phyloP scores from a whole-genome alignment of 1,140 invertebrate genomes.

The Gonatopus flavifemur region DNA sequence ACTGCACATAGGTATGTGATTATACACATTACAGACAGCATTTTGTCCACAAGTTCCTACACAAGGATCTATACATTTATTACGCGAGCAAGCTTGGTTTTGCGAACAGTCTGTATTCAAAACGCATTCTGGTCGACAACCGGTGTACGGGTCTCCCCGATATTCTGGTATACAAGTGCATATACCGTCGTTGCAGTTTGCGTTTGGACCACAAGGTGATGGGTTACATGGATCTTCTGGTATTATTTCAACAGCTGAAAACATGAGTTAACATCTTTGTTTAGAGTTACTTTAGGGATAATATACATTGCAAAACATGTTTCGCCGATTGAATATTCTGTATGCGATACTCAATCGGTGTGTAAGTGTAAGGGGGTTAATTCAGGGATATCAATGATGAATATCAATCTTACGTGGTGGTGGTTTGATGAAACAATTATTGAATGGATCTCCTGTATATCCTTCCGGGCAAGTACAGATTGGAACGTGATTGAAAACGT shows the following conservation, averaged over 20 bases:
- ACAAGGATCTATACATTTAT: slow-evolving; percentile 74
- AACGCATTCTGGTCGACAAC: slow-evolving; percentile 71
- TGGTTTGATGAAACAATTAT: slow-evolving; percentile 59
- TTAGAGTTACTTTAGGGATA: not conserved
- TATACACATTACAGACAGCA: slow-evolving; percentile 69
- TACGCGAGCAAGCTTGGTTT: slow-evolving; percentile 68
- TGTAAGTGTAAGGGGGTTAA: too few relatives aligned
- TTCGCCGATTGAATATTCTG: too few relatives aligned
- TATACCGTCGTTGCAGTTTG: slow-evolving; percentile 62
- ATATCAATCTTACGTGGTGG: too few relatives aligned
- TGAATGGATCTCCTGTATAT: slow-evolving; percentile 72
- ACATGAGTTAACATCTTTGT: not conserved
- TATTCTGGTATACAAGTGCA: slow-evolving; percentile 69
- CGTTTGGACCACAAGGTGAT: slow-evolving; percentile 69
- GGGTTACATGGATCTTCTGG: slow-evolving; percentile 63
- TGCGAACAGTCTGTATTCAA: slow-evolving; percentile 68
- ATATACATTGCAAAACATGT: not conserved
- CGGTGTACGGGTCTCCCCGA: slow-evolving; percentile 69
- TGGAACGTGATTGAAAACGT: slow-evolving; percentile 69
- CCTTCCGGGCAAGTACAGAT: slow-evolving; percentile 69
- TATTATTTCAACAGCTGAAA: not conserved
- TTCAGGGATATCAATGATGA: too few relatives aligned
- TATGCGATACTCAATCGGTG: too few relatives aligned
- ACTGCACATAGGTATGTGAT: slow-evolving; percentile 70
- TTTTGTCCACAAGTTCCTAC: slow-evolving; percentile 67